Percentiles rank a stretch among this genome's conserved stretches.
phyloP scores from a whole-genome alignment of 2,888 invertebrate species.

The Nineta flava region DNA sequence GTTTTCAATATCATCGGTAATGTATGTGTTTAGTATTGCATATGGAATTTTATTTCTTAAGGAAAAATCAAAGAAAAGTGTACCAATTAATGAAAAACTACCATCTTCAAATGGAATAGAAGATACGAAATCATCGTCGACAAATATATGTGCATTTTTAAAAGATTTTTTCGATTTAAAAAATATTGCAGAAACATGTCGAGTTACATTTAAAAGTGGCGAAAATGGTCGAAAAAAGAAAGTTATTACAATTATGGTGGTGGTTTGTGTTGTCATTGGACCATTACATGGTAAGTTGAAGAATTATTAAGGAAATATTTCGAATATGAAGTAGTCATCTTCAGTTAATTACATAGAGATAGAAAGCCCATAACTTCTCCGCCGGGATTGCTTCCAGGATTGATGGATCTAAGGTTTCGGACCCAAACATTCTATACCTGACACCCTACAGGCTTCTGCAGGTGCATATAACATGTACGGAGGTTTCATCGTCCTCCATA shows the following conservation, averaged over 20 bases:
- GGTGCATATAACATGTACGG: too few relatives aligned
- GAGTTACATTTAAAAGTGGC: constrained; percentile 64
- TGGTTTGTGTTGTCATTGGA: constrained; percentile 72
- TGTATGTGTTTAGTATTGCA: constrained; percentile 57
- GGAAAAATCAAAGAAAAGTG: constrained; percentile 37
- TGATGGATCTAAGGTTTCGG: too few relatives aligned
- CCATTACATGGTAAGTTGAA: constrained; percentile 68
- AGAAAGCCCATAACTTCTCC: too few relatives aligned
- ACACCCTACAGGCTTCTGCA: too few relatives aligned
- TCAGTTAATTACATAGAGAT: too few relatives aligned
- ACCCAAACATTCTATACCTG: too few relatives aligned
- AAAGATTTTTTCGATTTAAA: constrained; percentile 59
- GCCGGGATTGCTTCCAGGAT: too few relatives aligned
- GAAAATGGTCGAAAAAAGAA: constrained; percentile 56
- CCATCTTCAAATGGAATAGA: constrained; percentile 32
- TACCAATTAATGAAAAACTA: too few relatives aligned
- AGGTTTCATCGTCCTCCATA: too few relatives aligned
- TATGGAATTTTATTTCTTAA: constrained; percentile 58
- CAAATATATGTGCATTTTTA: constrained; percentile 32
- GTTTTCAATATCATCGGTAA: constrained; percentile 56
- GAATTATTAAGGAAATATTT: background rate
- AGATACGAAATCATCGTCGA: constrained; percentile 29
- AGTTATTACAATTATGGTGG: constrained; percentile 61
- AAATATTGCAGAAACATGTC: constrained; percentile 61
- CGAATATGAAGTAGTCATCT: too few relatives aligned